Evolutionary conservation across 2,113 vertebrate genomes (phyloP).

Genomic region (Oreochromis spilurus): DNA sequence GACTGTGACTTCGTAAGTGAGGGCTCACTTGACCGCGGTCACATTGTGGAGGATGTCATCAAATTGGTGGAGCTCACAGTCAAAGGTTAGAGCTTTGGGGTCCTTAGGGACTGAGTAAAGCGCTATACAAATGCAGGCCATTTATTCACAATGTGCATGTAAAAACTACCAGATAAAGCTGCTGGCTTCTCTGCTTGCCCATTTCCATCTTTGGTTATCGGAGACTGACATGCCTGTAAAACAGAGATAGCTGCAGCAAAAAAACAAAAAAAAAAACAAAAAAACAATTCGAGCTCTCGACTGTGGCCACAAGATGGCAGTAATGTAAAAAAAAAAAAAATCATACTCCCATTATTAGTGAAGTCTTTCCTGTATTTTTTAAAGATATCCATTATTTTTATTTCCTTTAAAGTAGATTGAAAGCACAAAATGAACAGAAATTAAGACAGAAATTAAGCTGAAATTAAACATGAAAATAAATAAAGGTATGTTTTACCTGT

Average conservation of each 20-base stretch:
- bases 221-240: neutral
- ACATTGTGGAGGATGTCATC: slow-evolving; percentile 81
- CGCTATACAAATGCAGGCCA: no score
- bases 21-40: no score
- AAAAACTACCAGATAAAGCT: neutral
- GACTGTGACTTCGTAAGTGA: no score
- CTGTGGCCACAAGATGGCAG: neutral
- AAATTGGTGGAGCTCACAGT: slow-evolving; percentile 82
- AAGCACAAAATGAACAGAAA: neutral
- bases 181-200: slow-evolving; percentile 23
- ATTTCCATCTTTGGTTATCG: neutral
- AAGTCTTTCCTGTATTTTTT: neutral
- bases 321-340: neutral
- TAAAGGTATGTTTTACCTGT: neutral
- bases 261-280: neutral
- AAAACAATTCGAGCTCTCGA: neutral
- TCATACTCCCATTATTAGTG: neutral
- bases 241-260: neutral
- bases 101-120: no score
- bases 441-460: neutral
- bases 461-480: neutral
- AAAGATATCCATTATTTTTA: neutral
- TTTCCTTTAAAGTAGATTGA: neutral
- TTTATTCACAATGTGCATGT: neutral
- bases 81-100: neutral